phyloP scores from a whole-genome alignment of 2,888 invertebrate species.

The Drosophila mercatorum region DNA sequence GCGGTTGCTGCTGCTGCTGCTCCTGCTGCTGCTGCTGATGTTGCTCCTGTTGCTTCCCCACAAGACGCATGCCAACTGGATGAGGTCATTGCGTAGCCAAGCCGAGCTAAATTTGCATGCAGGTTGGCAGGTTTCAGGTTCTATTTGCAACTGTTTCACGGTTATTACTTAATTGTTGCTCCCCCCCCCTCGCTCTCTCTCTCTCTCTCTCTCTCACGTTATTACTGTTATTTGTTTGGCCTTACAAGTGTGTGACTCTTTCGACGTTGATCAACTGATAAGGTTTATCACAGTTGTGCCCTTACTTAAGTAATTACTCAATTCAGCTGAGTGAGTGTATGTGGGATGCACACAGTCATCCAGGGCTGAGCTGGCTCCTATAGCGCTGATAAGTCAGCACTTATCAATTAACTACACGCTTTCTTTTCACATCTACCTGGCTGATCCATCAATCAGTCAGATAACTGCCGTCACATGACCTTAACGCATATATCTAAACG shows the following conservation, averaged over 20 bases:
- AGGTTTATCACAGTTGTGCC: conserved; percentile 41
- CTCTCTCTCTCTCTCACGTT: not conserved
- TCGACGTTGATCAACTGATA: conserved; percentile 49
- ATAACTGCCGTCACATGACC: conserved; percentile 46
- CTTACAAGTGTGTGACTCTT: conserved; percentile 35
- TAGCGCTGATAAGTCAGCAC: conserved; percentile 24
- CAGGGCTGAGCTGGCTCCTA: not conserved
- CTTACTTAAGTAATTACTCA: conserved; percentile 57
- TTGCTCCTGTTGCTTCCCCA: conserved; percentile 46
- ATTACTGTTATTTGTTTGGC: conserved; percentile 23
- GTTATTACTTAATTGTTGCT: conserved; percentile 21
- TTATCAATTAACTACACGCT: conserved; percentile 40
- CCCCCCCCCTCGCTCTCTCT: not conserved
- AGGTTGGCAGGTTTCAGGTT: conserved; percentile 33
- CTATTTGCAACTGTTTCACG: conserved; percentile 10
- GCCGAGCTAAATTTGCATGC: conserved; percentile 38
- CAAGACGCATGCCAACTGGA: conserved; percentile 36
- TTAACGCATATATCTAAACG: conserved; percentile 21
- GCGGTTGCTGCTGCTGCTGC: not conserved
- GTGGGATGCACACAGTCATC: not conserved
- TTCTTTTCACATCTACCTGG: conserved; percentile 1
- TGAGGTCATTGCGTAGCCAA: conserved; percentile 67
- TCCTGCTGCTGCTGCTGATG: conserved; percentile 13
- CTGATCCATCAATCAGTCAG: conserved; percentile 46
- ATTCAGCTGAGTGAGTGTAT: not conserved